Evolutionary conservation across 2,888 invertebrate species (phyloP).

Genomic region (Anoncus sp.): DNA sequence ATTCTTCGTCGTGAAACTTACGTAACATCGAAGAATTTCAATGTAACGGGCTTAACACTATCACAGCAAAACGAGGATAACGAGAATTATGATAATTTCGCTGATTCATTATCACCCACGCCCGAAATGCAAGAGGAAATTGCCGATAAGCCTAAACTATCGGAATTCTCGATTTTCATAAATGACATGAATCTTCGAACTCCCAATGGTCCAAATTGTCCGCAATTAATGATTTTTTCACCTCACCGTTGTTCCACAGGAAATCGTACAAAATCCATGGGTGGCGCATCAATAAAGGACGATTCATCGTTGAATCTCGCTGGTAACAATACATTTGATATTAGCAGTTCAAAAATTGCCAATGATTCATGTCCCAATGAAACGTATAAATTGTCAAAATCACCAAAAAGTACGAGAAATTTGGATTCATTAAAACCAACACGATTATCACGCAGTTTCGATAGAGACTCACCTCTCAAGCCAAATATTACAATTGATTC

Average conservation of each 20-base stretch:
- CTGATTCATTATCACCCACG: constrained; percentile 71
- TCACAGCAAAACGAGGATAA: constrained; percentile 5
- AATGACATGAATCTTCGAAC: constrained; percentile 74
- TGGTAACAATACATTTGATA: constrained; percentile 44
- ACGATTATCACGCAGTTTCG: constrained; percentile 67
- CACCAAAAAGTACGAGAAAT: constrained; percentile 60
- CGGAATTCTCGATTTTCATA: constrained; percentile 74
- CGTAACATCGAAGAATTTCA: constrained; percentile 41
- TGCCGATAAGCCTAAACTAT: constrained; percentile 15
- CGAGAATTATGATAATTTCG: constrained; percentile 57
- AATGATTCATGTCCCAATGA: constrained; percentile 60
- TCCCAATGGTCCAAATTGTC: constrained; percentile 58
- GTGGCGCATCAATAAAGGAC: neutral
- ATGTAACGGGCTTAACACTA: constrained; percentile 11
- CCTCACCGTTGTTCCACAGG: constrained; percentile 69
- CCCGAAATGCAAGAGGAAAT: neutral
- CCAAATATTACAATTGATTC: neutral
- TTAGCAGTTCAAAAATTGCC: constrained; percentile 35
- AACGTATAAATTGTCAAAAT: constrained; percentile 66
- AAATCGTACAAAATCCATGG: constrained; percentile 21
- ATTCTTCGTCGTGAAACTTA: constrained; percentile 75
- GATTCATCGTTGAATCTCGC: constrained; percentile 9
- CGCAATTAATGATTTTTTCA: constrained; percentile 59
- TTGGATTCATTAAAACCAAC: constrained; percentile 61
- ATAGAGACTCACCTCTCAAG: constrained; percentile 20